phyloP scores from a whole-genome alignment of 1,140 invertebrate genomes.

The Portunus trituberculatus region DNA sequence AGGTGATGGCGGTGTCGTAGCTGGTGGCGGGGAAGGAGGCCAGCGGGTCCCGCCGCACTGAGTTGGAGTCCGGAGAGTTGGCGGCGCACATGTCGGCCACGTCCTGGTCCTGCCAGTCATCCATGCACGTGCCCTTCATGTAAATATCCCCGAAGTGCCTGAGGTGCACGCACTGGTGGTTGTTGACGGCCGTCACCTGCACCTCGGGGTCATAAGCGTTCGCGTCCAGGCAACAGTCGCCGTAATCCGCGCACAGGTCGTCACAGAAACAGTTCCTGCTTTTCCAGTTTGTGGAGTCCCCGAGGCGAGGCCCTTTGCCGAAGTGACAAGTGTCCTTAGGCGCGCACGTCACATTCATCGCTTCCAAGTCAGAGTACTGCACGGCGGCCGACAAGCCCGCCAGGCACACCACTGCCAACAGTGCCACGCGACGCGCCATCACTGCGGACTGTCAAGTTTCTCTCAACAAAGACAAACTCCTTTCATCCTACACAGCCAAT shows the following conservation, averaged over 20 bases:
- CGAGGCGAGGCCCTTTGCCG: conserved; percentile 68
- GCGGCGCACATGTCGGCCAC: conserved; percentile 78
- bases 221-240: conserved; percentile 83
- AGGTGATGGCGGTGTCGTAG: conserved; percentile 81
- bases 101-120: conserved; percentile 79
- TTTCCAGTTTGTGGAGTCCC: conserved; percentile 79
- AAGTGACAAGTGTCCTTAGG: conserved; percentile 70
- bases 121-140: conserved; percentile 81
- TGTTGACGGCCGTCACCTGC: conserved; percentile 77
- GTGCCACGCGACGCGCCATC: neutral
- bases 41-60: conserved; percentile 80
- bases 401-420: neutral
- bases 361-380: conserved; percentile 69
- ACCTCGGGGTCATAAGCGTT: conserved; percentile 78
- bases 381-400: neutral
- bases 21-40: conserved; percentile 81
- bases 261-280: conserved; percentile 83
- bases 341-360: conserved; percentile 65
- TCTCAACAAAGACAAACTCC: neutral
- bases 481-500: neutral
- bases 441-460: neutral
- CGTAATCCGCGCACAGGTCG: conserved; percentile 81
- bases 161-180: conserved; percentile 80
- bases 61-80: conserved; percentile 55
- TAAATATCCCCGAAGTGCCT: conserved; percentile 81